Evolutionary conservation across 2,888 invertebrate genomes (phyloP).

Genomic region (Patella caerulea): DNA sequence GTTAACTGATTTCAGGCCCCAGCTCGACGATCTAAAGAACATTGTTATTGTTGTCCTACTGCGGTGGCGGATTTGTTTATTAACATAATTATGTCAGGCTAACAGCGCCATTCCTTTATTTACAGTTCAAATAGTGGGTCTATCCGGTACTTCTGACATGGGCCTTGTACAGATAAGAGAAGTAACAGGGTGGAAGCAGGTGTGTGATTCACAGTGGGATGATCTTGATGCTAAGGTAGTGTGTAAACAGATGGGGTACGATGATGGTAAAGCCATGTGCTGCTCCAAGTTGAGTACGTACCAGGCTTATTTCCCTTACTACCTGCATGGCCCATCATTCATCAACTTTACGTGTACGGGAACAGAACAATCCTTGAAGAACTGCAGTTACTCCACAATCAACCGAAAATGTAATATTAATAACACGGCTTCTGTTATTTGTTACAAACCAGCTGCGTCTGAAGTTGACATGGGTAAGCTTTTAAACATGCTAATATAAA

Average conservation of each 20-base stretch:
- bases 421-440: slow-evolving; percentile 46
- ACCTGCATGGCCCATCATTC: slow-evolving; percentile 45
- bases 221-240: slow-evolving; percentile 47
- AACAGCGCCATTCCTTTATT: too few relatives aligned
- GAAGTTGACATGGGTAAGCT: too few relatives aligned
- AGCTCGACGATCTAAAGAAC: too few relatives aligned
- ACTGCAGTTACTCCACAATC: slow-evolving; percentile 32
- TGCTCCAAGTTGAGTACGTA: slow-evolving; percentile 6
- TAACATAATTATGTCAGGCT: too few relatives aligned
- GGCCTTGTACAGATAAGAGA: slow-evolving; percentile 51
- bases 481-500: too few relatives aligned
- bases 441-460: slow-evolving; percentile 19
- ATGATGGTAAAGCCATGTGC: slow-evolving; percentile 64
- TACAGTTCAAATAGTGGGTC: slow-evolving; percentile 27
- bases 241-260: slow-evolving; percentile 71
- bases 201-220: slow-evolving; percentile 54
- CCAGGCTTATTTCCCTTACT: slow-evolving; percentile 24
- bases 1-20: too few relatives aligned
- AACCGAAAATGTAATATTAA: slow-evolving; percentile 37
- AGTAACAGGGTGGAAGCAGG: slow-evolving; percentile 47
- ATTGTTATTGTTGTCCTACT: too few relatives aligned
- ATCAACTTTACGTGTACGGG: slow-evolving; percentile 51
- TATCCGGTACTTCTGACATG: slow-evolving; percentile 47
- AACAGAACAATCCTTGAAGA: slow-evolving; percentile 39
- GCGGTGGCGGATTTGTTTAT: too few relatives aligned